phyloP scores from a whole-genome alignment of 2,888 invertebrate species.

The Idaea aversata region DNA sequence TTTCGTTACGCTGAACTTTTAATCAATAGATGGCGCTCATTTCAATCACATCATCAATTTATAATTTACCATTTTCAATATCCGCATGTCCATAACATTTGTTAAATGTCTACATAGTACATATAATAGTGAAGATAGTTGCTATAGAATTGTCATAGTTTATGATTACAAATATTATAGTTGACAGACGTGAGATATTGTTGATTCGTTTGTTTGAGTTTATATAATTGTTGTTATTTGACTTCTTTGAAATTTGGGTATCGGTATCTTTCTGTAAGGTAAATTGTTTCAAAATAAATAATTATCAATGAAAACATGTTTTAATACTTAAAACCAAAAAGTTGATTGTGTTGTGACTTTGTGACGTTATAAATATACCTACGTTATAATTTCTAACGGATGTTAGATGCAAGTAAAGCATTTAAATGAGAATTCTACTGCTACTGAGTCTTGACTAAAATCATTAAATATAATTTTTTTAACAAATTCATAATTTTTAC shows the following conservation, averaged over 20 bases:
- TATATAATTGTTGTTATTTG: slow-evolving; percentile 32
- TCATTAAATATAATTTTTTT: no score
- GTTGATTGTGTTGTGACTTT: no score
- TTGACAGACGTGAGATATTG: slow-evolving; percentile 12
- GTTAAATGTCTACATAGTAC: background rate
- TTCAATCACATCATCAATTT: slow-evolving; percentile 7
- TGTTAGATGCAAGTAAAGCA: no score
- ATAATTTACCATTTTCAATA: slow-evolving; percentile 5
- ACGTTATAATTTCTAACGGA: no score
- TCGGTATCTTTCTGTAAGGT: slow-evolving; percentile 57
- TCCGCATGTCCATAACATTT: slow-evolving; percentile 11
- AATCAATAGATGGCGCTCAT: background rate
- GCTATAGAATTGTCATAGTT: background rate
- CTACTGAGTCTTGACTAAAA: no score
- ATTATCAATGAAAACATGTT: background rate
- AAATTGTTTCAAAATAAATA: slow-evolving; percentile 35
- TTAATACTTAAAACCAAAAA: background rate
- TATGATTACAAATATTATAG: background rate
- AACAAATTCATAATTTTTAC: no score
- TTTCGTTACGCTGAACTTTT: slow-evolving; percentile 8
- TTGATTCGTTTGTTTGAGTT: slow-evolving; percentile 33
- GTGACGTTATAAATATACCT: no score
- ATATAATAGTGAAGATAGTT: background rate
- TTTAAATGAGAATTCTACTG: no score
- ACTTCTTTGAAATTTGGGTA: slow-evolving; percentile 35